Evolutionary conservation across 1,140 invertebrate species (phyloP), one percentile per base, ranked within the genome.

Genomic region (Sminthurides bifidus): DNA sequence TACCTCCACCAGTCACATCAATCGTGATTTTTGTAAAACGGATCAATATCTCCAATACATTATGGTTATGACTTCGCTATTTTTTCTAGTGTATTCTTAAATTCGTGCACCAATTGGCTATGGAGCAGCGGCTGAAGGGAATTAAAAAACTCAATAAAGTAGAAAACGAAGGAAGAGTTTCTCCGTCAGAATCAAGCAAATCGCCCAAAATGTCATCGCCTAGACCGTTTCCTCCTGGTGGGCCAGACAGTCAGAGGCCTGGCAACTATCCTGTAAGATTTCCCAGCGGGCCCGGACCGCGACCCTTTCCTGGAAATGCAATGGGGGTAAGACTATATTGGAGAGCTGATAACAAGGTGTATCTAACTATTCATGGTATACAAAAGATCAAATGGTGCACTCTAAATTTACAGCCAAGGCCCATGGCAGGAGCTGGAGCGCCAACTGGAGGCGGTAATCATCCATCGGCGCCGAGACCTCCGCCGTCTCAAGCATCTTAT

Each of bases 151-250:
- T 48, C 23, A 6, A 5, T 14, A 26, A 27, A 19, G 6, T 6
- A 8, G 44, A 48, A 26, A 43, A 19, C 17, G 44, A 48, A 19
- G 44, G 12, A 26, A 12, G 6, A 4, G 10, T 8, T 26, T 6
- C 44, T 5, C 10, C 17, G 10, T 5, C 19, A 10, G 15, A 24
- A 8, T 24, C 21, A 6, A 19, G 27, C 4, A 48, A 48, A 30
- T 48, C 44, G 8, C 44, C 44, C 4, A 48, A 48, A 48, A 48
- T 48, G 44, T 27, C 44, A n/a, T n/a, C n/a, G n/a, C n/a, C n/a
- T 12, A 5, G 30, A 26, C 6, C 23, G 30, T 48, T 48, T 48
- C 24, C 44, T 26, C 24, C 44, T 24, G 19, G 14, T 8, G 8
- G 15, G 8, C 23, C 23, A 21, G 44, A 48, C 8, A 10, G 24